Evolutionary conservation across 2,888 invertebrate species (phyloP), one percentile per base, ranked within the genome.

Genomic region (Ferrisia virgata): DNA sequence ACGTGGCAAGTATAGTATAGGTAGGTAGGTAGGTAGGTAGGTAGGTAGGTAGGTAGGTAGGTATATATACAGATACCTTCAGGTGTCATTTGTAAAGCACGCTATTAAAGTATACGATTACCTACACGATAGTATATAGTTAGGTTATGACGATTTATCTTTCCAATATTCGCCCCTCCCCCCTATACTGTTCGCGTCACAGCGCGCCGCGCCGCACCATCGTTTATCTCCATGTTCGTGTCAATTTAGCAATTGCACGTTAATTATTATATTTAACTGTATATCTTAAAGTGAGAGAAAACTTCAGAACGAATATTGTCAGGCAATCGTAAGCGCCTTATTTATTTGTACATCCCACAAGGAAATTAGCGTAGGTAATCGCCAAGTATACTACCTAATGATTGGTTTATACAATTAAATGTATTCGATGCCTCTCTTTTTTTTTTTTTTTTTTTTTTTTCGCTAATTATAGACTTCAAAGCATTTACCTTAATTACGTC

Each of bases 361-460:
- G 72, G 72, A 76, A 76, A 76, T 76, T 76, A 76, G 36, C 36
- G 72, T 76, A 76, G 72, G 72, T 11, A 76, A 76, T 76, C 72
- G 36, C 15, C 33, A n/a, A 76, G 64, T 28, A 64, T 64, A 64
- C 64, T 76, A n/a, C n/a, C n/a, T n/a, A 76, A 76, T 76, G 72
- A 76, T 36, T 18, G 72, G 72, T 76, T 76, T 76, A 76, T 36
- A 76, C 72, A 76, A 76, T 76, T 76, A 76, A 76, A 76, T 76
- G 72, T 36, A 76, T 76, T 76, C 36, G 72, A 76, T 64, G 64
- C 31, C 72, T 76, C 72, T 36, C n/a, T n/a, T n/a, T n/a, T n/a
- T n/a, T n/a, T n/a, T n/a, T n/a, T n/a, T n/a, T n/a, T n/a, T n/a
- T n/a, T n/a, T n/a, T 76, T 76, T 76, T 76, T 76, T 36, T 36